Evolutionary conservation across 2,113 vertebrate genomes (phyloP), one percentile per base, ranked within the genome.

Genomic region (Atractosteus spatula): DNA sequence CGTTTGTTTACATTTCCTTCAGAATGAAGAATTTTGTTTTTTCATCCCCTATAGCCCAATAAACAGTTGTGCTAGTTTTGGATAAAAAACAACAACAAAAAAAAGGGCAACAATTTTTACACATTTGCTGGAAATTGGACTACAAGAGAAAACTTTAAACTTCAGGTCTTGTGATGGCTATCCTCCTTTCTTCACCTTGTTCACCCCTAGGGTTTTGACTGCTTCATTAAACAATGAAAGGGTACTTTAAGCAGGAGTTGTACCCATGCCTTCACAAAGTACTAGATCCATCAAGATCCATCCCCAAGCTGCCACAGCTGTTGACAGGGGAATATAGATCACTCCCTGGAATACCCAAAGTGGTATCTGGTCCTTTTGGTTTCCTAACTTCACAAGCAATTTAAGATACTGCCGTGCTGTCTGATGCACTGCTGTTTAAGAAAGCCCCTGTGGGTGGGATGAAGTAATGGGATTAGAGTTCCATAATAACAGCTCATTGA

Each of bases 341-440:
- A 81, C 80, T 76, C 85, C 89, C 90, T 90, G 86, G 79, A 85
- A 73, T 72, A 81, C 83, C 71, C 85, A 83, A 85, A 73, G 71
- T 63, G 78, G 72, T 77, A 75, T 73, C 73, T 77, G 80, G 70
- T 68, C 68, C 29, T 81, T 78, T 76, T 47, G 41, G 63, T 41
- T 62, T 72, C 78, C 76, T 44, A 43, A 44, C 13, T n/a, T 16
- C 43, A n/a, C 43, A 14, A 12, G 4, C 11, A 29, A 29, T 73
- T 74, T 67, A 72, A 71, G 75, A 72, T 42, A n/a, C 17, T 68
- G 77, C 76, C 77, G 55, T 47, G 75, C 68, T 68, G 64, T 56
- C 71, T 56, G n/a, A 42, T 45, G 11, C 79, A 79, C 80, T 61
- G 70, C 77, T 64, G 79, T 74, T 79, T 77, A 70, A 77, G 88